Evolutionary conservation across 2,797 vertebrate genomes (phyloP).

Genomic region (Pogonophryne albipinna): DNA sequence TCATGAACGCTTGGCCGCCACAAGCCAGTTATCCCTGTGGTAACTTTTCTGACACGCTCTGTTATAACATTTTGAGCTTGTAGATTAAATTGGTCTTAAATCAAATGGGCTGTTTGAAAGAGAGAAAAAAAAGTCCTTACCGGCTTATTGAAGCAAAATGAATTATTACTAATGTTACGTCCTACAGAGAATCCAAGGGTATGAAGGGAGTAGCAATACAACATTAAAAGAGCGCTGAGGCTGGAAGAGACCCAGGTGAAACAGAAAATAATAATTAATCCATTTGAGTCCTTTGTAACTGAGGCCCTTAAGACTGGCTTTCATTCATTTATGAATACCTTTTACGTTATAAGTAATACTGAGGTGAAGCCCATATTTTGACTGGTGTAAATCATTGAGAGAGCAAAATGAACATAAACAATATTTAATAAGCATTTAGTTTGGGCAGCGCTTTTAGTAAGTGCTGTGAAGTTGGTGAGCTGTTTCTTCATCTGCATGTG

Average conservation of each 20-base stretch:
- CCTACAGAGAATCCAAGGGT: too few species aligned
- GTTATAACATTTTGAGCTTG: background rate
- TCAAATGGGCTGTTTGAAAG: slow-evolving; percentile 24
- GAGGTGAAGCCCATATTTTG: background rate
- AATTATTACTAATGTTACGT: slow-evolving; percentile 2
- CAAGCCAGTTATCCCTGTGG: too few species aligned
- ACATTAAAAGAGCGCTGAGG: too few species aligned
- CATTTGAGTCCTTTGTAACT: slow-evolving; percentile 7
- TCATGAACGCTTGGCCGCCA: too few species aligned
- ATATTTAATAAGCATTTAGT: too few species aligned
- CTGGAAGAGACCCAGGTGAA: too few species aligned
- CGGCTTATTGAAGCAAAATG: slow-evolving; percentile 12
- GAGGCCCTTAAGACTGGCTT: background rate
- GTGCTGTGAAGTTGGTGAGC: too few species aligned
- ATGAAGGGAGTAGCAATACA: too few species aligned
- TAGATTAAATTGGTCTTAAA: slow-evolving; percentile 17
- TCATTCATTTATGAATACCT: slow-evolving; percentile 16
- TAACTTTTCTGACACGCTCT: slow-evolving; percentile 3
- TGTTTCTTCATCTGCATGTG: too few species aligned
- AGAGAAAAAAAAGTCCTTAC: background rate
- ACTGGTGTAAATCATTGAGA: slow-evolving; percentile 4
- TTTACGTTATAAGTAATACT: slow-evolving; percentile 8
- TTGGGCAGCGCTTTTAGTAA: too few species aligned
- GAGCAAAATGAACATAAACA: slow-evolving; percentile 3
- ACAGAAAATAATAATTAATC: slow-evolving; percentile 20